phyloP scores from a whole-genome alignment of 2,797 vertebrate genomes.

The Crenuchus spilurus region DNA sequence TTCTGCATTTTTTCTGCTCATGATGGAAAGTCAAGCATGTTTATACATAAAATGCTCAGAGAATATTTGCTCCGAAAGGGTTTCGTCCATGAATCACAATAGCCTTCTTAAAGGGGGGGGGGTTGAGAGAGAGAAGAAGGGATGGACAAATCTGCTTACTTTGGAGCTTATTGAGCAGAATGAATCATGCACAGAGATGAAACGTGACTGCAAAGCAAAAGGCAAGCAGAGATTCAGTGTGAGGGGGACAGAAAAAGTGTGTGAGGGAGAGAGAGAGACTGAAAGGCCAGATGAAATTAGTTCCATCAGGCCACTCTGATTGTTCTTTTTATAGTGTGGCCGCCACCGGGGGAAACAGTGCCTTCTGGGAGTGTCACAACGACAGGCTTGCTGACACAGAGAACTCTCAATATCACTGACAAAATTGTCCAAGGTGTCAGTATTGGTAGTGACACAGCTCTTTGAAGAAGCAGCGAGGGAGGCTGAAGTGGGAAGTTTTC shows the following conservation, averaged over 20 bases:
- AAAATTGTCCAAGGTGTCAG: constrained; percentile 77
- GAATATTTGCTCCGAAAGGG: constrained; percentile 82
- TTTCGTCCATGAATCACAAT: constrained; percentile 83
- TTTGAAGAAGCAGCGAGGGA: constrained; percentile 39
- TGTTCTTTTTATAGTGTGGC: constrained; percentile 78
- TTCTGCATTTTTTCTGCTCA: constrained; percentile 43
- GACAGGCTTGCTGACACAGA: constrained; percentile 70
- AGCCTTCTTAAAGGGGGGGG: constrained; percentile 76
- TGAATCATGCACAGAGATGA: constrained; percentile 81
- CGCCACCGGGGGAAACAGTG: constrained; percentile 67
- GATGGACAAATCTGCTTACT: constrained; percentile 86
- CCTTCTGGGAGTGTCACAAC: constrained; percentile 70
- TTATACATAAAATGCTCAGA: constrained; percentile 81
- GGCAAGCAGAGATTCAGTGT: constrained; percentile 60
- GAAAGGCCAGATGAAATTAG: constrained; percentile 79
- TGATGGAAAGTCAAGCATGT: constrained; percentile 78
- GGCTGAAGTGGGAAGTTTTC: constrained; percentile 64
- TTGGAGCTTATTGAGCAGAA: constrained; percentile 86
- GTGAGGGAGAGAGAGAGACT: constrained; percentile 47
- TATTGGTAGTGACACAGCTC: constrained; percentile 72
- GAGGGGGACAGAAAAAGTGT: not conserved
- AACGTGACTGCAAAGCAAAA: constrained; percentile 83
- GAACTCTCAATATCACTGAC: constrained; percentile 76
- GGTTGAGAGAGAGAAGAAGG: constrained; percentile 34
- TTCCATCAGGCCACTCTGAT: constrained; percentile 74